Evolutionary conservation across 2,797 vertebrate species (phyloP).

Genomic region (Sciaenops ocellatus): DNA sequence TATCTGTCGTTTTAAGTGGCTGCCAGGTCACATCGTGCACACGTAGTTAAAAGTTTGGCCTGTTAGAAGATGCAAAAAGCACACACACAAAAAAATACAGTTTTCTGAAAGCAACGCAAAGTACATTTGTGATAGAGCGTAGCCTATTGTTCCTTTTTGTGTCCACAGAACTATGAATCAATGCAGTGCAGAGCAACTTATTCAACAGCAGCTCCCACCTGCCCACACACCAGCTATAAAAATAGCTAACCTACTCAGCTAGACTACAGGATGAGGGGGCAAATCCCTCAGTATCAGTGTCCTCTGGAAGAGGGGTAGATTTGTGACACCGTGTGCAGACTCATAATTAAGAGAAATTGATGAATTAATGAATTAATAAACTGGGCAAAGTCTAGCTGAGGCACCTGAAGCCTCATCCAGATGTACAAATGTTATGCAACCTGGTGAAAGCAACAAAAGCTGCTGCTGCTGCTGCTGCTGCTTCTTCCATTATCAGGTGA

Average conservation of each 20-base stretch:
- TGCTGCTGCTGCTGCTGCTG: slow-evolving; percentile 7
- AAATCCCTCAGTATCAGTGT: slow-evolving; percentile 64
- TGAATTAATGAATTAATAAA: slow-evolving; percentile 31
- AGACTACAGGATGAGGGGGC: slow-evolving; percentile 74
- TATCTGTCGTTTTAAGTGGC: slow-evolving; percentile 14
- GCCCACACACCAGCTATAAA: slow-evolving; percentile 80
- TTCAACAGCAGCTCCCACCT: slow-evolving; percentile 82
- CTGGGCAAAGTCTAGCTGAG: slow-evolving; percentile 19
- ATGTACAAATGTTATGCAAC: slow-evolving; percentile 71
- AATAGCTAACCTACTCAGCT: slow-evolving; percentile 81
- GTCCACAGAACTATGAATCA: slow-evolving; percentile 79
- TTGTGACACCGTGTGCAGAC: slow-evolving; percentile 38
- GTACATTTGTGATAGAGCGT: slow-evolving; percentile 43
- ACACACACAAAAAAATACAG: neutral
- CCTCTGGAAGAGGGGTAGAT: slow-evolving; percentile 39
- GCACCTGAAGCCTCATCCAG: slow-evolving; percentile 47
- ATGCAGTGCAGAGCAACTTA: slow-evolving; percentile 77
- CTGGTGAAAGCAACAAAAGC: slow-evolving; percentile 48
- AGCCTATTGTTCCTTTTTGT: slow-evolving; percentile 58
- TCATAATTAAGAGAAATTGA: slow-evolving; percentile 20
- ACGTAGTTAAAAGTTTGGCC: neutral
- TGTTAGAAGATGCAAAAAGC: slow-evolving; percentile 1
- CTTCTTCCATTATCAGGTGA: slow-evolving; percentile 19
- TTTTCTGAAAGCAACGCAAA: slow-evolving; percentile 7
- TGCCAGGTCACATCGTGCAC: slow-evolving; percentile 4